Evolutionary conservation across 2,113 vertebrate genomes (phyloP).

Genomic region (Coturnix japonica): DNA sequence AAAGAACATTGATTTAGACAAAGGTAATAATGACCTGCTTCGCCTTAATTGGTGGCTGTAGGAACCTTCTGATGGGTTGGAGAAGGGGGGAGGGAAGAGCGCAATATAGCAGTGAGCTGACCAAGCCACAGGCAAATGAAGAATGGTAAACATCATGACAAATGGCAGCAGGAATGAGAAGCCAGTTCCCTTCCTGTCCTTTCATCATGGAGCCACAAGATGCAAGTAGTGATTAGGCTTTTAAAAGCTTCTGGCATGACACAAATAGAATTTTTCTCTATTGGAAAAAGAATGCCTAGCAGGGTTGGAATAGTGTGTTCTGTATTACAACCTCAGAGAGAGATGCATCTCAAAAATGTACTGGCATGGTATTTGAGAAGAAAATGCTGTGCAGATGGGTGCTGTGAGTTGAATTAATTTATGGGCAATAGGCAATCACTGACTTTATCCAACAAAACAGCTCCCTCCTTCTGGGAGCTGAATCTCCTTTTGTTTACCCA

Average conservation of each 20-base stretch:
- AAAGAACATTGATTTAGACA: conserved; percentile 91
- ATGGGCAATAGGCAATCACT: neutral
- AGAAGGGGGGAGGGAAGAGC: neutral
- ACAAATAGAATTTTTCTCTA: neutral
- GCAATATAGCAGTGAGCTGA: neutral
- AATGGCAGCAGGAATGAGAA: conserved; percentile 21
- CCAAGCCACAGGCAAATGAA: neutral
- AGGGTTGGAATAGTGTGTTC: neutral
- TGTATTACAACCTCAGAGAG: neutral
- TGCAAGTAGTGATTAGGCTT: conserved; percentile 37
- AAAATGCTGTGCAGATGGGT: neutral
- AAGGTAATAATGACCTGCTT: conserved; percentile 79
- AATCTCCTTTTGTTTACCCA: neutral
- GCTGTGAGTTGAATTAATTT: neutral
- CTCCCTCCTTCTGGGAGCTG: neutral
- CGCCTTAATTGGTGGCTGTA: conserved; percentile 22
- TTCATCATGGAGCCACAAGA: conserved; percentile 52
- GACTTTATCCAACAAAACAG: neutral
- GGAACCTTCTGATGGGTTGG: neutral
- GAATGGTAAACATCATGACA: neutral
- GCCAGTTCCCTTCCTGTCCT: conserved; percentile 1
- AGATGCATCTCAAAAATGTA: conserved; percentile 7
- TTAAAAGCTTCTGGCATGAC: neutral
- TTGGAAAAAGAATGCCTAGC: neutral
- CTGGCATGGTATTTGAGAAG: neutral